Percentiles rank a stretch among this genome's conserved stretches.
Evolutionary conservation across 2,113 vertebrate genomes (phyloP).

Genomic region (Haemorhous mexicanus): DNA sequence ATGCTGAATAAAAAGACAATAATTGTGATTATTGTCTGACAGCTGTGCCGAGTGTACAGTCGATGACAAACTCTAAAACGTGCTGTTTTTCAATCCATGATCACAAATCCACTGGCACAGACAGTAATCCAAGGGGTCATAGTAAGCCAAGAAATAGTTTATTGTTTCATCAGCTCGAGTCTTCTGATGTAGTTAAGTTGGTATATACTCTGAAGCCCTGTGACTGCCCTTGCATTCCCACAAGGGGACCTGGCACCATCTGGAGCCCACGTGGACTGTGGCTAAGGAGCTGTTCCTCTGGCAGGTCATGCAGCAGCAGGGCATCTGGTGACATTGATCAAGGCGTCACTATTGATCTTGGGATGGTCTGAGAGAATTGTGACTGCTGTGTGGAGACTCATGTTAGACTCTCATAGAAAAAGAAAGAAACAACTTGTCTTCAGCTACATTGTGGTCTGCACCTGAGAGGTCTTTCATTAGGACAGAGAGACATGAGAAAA

Average conservation of each 20-base stretch:
- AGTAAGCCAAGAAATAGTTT: not conserved
- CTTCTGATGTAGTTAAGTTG: not conserved
- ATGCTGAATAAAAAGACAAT: conserved; percentile 43
- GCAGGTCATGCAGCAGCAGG: not conserved
- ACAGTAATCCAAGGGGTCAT: not conserved
- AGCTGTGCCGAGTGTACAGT: conserved; percentile 29
- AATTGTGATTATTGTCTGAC: conserved; percentile 53
- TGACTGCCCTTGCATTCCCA: not conserved
- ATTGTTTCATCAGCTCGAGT: not conserved
- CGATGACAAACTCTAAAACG: not conserved
- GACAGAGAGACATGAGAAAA: not conserved
- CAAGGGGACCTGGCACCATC: not conserved
- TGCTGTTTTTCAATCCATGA: not conserved
- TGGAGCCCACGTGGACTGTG: not conserved
- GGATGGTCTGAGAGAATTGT: not conserved
- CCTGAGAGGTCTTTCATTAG: conserved; percentile 1
- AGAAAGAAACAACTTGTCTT: not conserved
- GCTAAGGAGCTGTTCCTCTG: not conserved
- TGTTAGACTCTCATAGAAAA: not conserved
- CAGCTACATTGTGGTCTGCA: not conserved
- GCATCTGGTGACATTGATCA: not conserved
- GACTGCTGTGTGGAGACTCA: not conserved
- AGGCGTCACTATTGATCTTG: not conserved
- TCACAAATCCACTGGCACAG: not conserved
- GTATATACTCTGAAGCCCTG: not conserved